These are phyloP conservation scores for Vanessa cardui DNA, from an alignment of 2,888 invertebrate species.

Conservation along the genomic window DNA sequence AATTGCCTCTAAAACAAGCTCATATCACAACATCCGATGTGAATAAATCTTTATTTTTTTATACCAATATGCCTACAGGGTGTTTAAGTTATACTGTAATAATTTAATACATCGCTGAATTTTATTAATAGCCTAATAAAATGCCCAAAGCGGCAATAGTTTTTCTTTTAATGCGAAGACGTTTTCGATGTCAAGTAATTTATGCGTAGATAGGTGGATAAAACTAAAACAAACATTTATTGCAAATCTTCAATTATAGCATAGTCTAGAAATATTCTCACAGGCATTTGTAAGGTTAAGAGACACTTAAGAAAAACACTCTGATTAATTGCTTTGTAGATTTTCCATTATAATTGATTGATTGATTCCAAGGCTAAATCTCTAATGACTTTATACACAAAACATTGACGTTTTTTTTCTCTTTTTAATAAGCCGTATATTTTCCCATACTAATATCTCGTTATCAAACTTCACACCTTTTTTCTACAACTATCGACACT, in stretches of 20 bases:
- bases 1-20: slow-evolving; percentile 32
- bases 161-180: slow-evolving; percentile 10
- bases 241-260: background rate
- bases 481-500: slow-evolving; percentile 6
- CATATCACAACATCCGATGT: slow-evolving; percentile 58
- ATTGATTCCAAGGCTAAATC: background rate
- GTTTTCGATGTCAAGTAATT: background rate
- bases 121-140: slow-evolving; percentile 15
- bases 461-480: slow-evolving; percentile 6
- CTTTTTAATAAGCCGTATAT: background rate
- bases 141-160: slow-evolving; percentile 2
- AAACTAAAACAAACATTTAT: too few species aligned
- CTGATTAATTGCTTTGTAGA: background rate
- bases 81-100: slow-evolving; percentile 19
- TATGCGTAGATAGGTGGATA: background rate
- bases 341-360: background rate
- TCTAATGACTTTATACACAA: slow-evolving; percentile 1
- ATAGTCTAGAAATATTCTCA: slow-evolving; percentile 1
- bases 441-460: background rate
- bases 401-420: background rate
- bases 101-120: slow-evolving; percentile 11
- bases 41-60: slow-evolving; percentile 50
- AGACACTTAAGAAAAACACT: background rate
- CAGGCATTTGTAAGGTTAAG: background rate
- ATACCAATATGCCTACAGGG: slow-evolving; percentile 20